Conservation (phyloP, 2,888 invertebrate species). For the Silvanus unidentatus region DNA sequence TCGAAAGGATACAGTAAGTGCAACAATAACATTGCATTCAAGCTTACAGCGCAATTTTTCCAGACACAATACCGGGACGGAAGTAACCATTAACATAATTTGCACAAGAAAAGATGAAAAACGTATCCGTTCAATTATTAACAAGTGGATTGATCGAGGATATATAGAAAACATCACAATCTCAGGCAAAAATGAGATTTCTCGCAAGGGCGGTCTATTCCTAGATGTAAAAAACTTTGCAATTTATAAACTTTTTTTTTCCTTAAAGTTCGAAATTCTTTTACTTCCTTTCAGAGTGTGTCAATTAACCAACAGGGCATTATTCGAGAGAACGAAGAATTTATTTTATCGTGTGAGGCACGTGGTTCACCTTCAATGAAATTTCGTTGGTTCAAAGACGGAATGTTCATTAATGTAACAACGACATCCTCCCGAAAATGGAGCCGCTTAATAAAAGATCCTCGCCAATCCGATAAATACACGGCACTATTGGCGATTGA, state of each 20-base stretch:
- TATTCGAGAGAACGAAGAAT: conserved; percentile 67
- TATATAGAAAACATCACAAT: conserved; percentile 44
- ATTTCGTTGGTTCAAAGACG: conserved; percentile 80
- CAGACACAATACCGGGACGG: conserved; percentile 35
- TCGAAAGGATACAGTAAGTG: conserved; percentile 1
- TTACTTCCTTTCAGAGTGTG: conserved; percentile 45
- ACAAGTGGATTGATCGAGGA: conserved; percentile 27
- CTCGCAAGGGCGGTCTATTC: conserved; percentile 41
- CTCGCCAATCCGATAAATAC: conserved; percentile 52
- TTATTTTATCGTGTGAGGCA: conserved; percentile 71
- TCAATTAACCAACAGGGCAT: conserved; percentile 49
- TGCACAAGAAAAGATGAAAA: conserved; percentile 51
- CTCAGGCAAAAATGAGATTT: conserved; percentile 59
- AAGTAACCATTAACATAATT: conserved; percentile 52
- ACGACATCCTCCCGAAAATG: conserved; percentile 64
- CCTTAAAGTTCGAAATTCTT: neutral
- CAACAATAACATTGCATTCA: no score
- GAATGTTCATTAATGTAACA: conserved; percentile 66
- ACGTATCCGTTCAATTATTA: conserved; percentile 38
- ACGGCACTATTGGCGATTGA: conserved; percentile 69
- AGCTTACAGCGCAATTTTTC: no score
- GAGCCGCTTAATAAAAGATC: conserved; percentile 51
- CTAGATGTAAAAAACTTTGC: conserved; percentile 61
- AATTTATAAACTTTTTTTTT: no score
- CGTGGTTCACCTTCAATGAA: conserved; percentile 68